A percentile compares a stretch with the other conserved stretches of the same genome.
Evolutionary conservation across 2,113 vertebrate genomes (phyloP).

Genomic region (Labrus mixtus): DNA sequence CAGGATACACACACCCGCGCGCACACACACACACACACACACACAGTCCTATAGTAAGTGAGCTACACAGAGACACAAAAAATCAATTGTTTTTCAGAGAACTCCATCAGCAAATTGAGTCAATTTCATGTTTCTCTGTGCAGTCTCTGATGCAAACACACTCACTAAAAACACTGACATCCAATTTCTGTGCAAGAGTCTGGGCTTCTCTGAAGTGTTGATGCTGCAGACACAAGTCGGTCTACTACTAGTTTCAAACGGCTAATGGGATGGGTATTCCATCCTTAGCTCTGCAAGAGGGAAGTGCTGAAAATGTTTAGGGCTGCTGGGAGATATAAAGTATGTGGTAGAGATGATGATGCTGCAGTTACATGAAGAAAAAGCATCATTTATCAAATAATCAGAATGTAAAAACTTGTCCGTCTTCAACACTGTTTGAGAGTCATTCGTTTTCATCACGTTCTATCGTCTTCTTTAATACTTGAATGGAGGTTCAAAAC

Average conservation of each 20-base stretch:
- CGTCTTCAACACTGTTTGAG: no score
- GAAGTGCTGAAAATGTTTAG: slow-evolving; percentile 22
- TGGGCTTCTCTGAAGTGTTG: slow-evolving; percentile 64
- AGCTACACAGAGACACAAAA: slow-evolving; percentile 46
- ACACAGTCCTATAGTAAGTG: slow-evolving; percentile 43
- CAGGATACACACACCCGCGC: not conserved
- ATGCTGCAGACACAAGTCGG: slow-evolving; percentile 43
- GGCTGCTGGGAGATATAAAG: slow-evolving; percentile 8
- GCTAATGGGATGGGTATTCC: slow-evolving; percentile 34
- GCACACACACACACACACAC: no score
- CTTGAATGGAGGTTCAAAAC: no score
- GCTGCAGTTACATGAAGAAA: not conserved
- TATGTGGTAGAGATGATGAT: not conserved
- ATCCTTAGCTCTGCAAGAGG: slow-evolving; percentile 31
- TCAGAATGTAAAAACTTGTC: no score
- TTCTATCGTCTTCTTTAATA: no score
- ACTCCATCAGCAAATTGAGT: slow-evolving; percentile 73
- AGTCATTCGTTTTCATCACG: no score
- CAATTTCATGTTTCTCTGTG: slow-evolving; percentile 67
- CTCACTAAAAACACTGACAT: slow-evolving; percentile 52
- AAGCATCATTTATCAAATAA: no score
- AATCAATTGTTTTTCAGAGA: slow-evolving; percentile 74
- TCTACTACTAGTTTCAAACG: slow-evolving; percentile 33
- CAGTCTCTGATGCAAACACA: slow-evolving; percentile 65
- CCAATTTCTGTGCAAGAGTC: slow-evolving; percentile 66